phyloP scores from a whole-genome alignment of 1,140 invertebrate species.

The Anastatus disparis region DNA sequence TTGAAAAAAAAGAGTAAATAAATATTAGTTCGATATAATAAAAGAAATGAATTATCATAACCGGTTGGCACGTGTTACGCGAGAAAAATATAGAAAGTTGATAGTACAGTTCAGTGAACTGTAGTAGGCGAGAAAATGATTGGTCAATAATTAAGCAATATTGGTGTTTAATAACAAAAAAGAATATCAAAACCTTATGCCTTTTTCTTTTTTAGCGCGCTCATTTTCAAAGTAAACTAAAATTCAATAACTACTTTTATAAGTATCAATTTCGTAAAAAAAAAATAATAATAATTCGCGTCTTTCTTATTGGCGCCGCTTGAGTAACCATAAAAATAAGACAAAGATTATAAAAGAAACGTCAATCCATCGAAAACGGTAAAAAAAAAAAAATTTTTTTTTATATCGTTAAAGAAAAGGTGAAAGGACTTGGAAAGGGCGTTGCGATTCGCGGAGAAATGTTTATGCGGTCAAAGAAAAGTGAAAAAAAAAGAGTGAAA shows the following conservation, averaged over 20 bases:
- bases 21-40: too few species aligned
- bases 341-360: too few species aligned
- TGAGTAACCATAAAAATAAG: too few species aligned
- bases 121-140: neutral
- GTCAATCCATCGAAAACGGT: too few species aligned
- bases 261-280: neutral
- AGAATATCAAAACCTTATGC: neutral
- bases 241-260: neutral
- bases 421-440: slow-evolving; percentile 16
- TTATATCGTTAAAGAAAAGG: too few species aligned
- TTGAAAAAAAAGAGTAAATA: neutral
- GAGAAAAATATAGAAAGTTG: slow-evolving; percentile 20
- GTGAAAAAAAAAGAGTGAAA: slow-evolving; percentile 43
- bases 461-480: neutral
- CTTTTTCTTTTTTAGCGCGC: neutral
- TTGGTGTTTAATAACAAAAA: slow-evolving; percentile 1
- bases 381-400: too few species aligned
- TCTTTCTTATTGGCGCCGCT: neutral
- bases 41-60: slow-evolving; percentile 27
- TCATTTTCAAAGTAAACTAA: neutral
- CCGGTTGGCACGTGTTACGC: neutral
- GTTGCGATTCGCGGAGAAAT: neutral
- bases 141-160: slow-evolving; percentile 17
- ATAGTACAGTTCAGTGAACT: slow-evolving; percentile 9
- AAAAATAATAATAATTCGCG: neutral